Evolutionary conservation across 2,113 vertebrate genomes (phyloP), one percentile per base, ranked within the genome.

Genomic region (Mystacornis crossleyi): DNA sequence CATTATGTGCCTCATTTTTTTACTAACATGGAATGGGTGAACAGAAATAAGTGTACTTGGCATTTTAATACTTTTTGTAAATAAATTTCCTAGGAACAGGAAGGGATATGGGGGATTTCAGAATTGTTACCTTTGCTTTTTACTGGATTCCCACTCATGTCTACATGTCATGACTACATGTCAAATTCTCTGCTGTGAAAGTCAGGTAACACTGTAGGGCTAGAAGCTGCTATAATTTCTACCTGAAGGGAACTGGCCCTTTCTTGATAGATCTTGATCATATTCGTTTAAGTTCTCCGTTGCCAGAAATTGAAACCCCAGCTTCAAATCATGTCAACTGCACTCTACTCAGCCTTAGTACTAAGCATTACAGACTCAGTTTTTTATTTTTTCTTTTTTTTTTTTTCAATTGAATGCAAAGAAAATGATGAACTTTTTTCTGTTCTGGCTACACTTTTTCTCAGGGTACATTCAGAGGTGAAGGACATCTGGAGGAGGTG

Each of bases 131-230:
- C 9, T 91, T 67, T 84, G 18, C 4, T 78, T 18, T 48, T 54
- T 66, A 38, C 12, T 71, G 19, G 25, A 60, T 89, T 89, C 14
- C 12, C 5, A 15, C 2, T 72, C 19, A 31, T 25, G 12, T 19
- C 16, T 48, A 12, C 1, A 0, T 57, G 25, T 19, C 31, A 83
- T 71, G 57, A 42, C 16, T 45, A 42, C 0, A 2, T 10, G 28
- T 45, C 20, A 60, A 26, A 73, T 57, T 67, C 47, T 86, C 24
- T 55, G 15, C 72, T 81, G 34, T 40, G 55, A 29, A 36, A 58
- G 18, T 15, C 33, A 18, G 28, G 15, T 25, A 77, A 48, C 28
- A 26, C 14, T 40, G 8, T 8, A 79, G 29, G 25, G 15, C 51
- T 60, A 51, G 45, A 53, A 58, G 23, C 2, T 87, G 8, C 2